phyloP scores from a whole-genome alignment of 1,140 invertebrate genomes.

The Lamellibrachia luymesi region DNA sequence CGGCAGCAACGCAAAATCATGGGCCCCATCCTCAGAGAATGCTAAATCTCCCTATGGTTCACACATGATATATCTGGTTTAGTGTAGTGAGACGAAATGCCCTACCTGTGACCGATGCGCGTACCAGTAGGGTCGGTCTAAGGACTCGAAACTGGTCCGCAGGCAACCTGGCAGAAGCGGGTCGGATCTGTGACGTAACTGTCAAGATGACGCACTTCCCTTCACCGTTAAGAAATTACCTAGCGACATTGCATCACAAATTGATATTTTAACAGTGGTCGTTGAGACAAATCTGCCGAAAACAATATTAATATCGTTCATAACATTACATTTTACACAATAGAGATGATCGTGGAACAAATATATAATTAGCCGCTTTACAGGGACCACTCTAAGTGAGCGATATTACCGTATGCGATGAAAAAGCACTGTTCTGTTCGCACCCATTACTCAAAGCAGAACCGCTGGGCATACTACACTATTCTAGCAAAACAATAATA shows the following conservation, averaged over 20 bases:
- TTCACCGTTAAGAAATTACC: not conserved
- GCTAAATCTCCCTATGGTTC: not conserved
- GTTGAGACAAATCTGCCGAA: not conserved
- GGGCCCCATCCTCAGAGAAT: too few species aligned
- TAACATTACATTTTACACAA: not conserved
- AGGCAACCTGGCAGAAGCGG: not conserved
- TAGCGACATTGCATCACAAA: not conserved
- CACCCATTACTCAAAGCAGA: too few species aligned
- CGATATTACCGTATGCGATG: too few species aligned
- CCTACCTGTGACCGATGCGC: not conserved
- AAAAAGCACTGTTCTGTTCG: too few species aligned
- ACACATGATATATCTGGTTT: not conserved
- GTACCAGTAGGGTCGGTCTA: not conserved
- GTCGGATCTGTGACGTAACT: not conserved
- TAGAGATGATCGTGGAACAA: not conserved
- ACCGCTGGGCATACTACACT: too few species aligned
- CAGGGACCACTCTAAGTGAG: too few species aligned
- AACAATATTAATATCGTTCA: not conserved
- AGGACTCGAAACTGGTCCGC: not conserved
- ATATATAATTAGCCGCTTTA: not conserved
- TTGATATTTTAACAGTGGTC: not conserved
- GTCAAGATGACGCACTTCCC: not conserved
- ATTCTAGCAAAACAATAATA: too few species aligned
- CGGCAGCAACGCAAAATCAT: too few species aligned
- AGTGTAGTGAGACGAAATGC: not conserved